Evolutionary conservation across 1,140 invertebrate species (phyloP).

Genomic region (Homarus americanus): DNA sequence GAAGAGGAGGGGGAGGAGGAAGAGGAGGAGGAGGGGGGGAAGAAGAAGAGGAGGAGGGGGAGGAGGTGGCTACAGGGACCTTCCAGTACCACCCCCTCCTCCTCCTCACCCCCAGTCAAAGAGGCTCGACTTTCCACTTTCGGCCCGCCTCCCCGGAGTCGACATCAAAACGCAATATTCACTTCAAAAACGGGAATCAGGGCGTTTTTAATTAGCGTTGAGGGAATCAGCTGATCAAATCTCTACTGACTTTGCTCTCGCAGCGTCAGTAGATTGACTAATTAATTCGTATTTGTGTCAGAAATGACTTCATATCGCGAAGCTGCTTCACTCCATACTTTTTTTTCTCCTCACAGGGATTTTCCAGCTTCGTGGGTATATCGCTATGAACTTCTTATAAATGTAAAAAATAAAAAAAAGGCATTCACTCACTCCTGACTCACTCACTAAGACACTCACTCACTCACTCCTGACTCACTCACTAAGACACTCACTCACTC

Average conservation of each 20-base stretch:
- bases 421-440: too few species aligned
- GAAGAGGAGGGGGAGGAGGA: too few species aligned
- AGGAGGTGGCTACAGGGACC: too few species aligned
- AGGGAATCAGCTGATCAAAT: conserved; percentile 71
- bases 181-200: conserved; percentile 63
- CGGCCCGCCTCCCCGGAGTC: conserved; percentile 8
- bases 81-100: neutral
- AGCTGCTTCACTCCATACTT: neutral
- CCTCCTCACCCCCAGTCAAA: neutral
- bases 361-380: too few species aligned
- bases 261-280: conserved; percentile 62
- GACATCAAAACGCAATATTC: conserved; percentile 69
- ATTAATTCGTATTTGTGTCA: conserved; percentile 69
- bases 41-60: too few species aligned
- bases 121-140: neutral
- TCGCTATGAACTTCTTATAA: too few species aligned
- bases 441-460: too few species aligned
- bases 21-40: too few species aligned
- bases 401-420: too few species aligned
- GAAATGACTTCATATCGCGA: conserved; percentile 58
- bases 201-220: conserved; percentile 63
- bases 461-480: too few species aligned
- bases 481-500: too few species aligned
- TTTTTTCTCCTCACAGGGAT: too few species aligned
- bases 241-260: conserved; percentile 66